Conservation (phyloP, 2,888 invertebrate genomes). For the Graphium colonna region DNA sequence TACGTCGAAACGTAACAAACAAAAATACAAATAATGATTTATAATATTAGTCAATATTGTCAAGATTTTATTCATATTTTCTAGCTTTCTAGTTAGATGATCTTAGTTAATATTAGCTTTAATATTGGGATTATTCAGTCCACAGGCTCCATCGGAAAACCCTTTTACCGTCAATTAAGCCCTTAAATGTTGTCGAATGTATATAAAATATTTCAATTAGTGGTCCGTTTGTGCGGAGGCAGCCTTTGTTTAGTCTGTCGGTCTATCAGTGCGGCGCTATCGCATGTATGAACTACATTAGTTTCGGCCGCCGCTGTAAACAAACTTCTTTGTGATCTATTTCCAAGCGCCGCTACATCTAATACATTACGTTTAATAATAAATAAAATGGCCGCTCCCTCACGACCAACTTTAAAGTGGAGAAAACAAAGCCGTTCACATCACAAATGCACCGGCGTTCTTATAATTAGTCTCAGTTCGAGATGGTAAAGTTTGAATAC, state of each 20-base stretch:
- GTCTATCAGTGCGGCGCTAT: slow-evolving; percentile 14
- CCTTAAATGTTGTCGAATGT: neutral
- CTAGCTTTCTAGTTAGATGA: too few species aligned
- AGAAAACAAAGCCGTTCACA: slow-evolving; percentile 12
- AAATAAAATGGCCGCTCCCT: slow-evolving; percentile 14
- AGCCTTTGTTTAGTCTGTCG: slow-evolving; percentile 23
- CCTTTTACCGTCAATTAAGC: too few species aligned
- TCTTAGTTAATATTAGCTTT: too few species aligned
- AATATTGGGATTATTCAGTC: too few species aligned
- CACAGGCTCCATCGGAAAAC: too few species aligned
- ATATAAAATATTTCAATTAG: neutral
- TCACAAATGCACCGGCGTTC: slow-evolving; percentile 4
- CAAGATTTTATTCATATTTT: too few species aligned
- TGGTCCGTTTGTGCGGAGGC: neutral
- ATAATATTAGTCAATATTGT: too few species aligned
- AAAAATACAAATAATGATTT: too few species aligned
- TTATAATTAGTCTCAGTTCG: slow-evolving; percentile 1
- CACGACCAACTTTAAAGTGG: slow-evolving; percentile 13
- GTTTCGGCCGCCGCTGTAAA: slow-evolving; percentile 16
- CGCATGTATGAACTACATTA: slow-evolving; percentile 23
- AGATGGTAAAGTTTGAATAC: neutral
- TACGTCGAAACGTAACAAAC: too few species aligned
- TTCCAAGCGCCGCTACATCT: slow-evolving; percentile 19
- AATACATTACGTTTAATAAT: slow-evolving; percentile 23
- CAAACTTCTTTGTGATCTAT: slow-evolving; percentile 25